Percentiles rank a stretch among this genome's conserved stretches.
Conservation (phyloP, 2,113 vertebrate species). For the Rhinichthys klamathensis region DNA sequence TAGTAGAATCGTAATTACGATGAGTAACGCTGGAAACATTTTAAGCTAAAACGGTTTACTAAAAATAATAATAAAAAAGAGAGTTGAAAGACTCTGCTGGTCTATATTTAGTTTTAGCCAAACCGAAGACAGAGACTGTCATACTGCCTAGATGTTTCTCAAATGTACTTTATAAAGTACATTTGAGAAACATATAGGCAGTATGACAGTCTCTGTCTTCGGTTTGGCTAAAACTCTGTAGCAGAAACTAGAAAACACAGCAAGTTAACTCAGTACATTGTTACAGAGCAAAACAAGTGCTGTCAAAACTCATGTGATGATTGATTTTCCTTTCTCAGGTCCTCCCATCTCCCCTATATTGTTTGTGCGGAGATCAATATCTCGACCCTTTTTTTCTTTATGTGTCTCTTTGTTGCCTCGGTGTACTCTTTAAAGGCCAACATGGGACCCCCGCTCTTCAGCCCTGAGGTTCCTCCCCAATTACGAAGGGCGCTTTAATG, state of each 20-base stretch:
- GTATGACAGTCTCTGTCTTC: not conserved
- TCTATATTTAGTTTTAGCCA: not conserved
- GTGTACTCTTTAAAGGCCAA: conserved; percentile 44
- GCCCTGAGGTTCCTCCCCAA: conserved; percentile 50
- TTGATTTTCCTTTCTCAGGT: not conserved
- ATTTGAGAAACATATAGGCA: not conserved
- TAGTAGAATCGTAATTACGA: too few relatives aligned
- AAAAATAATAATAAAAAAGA: not conserved
- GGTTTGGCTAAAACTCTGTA: not conserved
- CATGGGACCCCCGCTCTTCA: conserved; percentile 41
- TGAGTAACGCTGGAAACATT: too few relatives aligned
- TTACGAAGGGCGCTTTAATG: conserved; percentile 72
- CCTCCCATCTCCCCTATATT: conserved; percentile 1
- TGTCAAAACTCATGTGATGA: conserved; percentile 1
- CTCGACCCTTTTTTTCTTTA: conserved; percentile 12
- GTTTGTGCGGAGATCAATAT: conserved; percentile 49
- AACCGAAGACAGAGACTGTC: not conserved
- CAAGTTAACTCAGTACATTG: not conserved
- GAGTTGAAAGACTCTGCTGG: not conserved
- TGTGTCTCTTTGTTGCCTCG: conserved; percentile 28
- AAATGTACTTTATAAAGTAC: not conserved
- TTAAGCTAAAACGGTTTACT: too few relatives aligned
- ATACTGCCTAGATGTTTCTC: not conserved
- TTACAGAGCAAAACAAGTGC: conserved; percentile 10
- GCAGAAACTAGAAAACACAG: not conserved